Percentiles rank a stretch among this genome's conserved stretches.
These are phyloP conservation scores for Platysternon megacephalum DNA, from an alignment of 2,113 vertebrate species.

Conservation along the genomic window DNA sequence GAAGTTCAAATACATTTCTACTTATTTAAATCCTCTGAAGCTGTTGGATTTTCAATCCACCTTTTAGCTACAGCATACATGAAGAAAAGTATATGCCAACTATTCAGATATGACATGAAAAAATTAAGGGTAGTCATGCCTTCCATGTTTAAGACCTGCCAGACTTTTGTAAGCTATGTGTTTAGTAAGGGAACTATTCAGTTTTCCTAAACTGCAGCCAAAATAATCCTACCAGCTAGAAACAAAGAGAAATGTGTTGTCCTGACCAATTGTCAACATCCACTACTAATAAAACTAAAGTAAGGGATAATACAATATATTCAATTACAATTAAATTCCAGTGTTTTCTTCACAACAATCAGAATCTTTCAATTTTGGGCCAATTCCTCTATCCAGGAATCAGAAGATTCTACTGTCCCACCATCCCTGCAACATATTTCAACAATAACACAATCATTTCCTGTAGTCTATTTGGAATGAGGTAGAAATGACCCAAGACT, in stretches of 20 bases:
- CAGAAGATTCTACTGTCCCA: background rate
- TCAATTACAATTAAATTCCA: background rate
- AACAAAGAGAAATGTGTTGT: background rate
- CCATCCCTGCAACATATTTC: background rate
- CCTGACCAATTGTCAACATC: background rate
- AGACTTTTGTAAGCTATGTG: background rate
- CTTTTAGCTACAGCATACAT: background rate
- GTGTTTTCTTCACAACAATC: background rate
- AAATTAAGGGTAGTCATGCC: background rate
- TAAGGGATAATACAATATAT: background rate
- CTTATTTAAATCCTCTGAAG: background rate
- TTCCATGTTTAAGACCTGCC: background rate
- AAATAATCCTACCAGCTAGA: background rate
- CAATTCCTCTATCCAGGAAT: background rate
- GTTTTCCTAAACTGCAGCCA: background rate
- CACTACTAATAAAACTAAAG: background rate
- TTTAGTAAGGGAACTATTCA: background rate
- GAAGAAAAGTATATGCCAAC: background rate
- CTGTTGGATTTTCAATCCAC: background rate
- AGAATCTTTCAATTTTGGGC: background rate
- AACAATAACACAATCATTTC: background rate
- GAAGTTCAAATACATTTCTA: background rate
- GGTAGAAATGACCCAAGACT: background rate
- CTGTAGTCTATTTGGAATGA: background rate
- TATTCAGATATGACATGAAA: background rate